Percentiles rank a stretch among this genome's conserved stretches.
phyloP scores from a whole-genome alignment of 2,113 vertebrate species.

The Chionomys nivalis region DNA sequence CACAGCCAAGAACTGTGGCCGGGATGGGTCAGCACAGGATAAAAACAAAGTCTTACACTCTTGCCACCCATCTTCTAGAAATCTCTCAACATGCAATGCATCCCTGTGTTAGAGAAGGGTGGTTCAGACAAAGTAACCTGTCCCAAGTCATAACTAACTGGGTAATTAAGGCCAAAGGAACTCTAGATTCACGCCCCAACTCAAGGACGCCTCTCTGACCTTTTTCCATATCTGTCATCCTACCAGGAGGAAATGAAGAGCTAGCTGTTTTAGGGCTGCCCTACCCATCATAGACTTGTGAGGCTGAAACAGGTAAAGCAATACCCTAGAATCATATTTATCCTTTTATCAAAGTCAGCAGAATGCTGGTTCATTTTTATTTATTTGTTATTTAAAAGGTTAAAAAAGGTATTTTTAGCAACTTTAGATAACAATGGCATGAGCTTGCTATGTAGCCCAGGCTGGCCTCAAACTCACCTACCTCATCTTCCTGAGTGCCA shows the following conservation, averaged over 20 bases:
- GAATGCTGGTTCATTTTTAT: neutral
- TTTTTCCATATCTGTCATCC: neutral
- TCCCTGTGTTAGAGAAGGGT: neutral
- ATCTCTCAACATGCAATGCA: neutral
- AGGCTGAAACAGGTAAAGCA: neutral
- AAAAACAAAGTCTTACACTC: neutral
- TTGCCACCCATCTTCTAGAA: neutral
- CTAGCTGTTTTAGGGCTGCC: neutral
- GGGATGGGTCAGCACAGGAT: neutral
- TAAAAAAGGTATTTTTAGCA: neutral
- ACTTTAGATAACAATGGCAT: neutral
- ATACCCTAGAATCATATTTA: neutral
- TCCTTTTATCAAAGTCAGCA: neutral
- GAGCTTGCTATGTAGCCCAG: neutral
- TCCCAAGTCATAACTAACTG: neutral
- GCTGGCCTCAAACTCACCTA: neutral
- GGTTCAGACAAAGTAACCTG: neutral
- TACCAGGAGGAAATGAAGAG: neutral
- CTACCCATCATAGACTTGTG: neutral
- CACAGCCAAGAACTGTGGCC: neutral
- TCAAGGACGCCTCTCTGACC: neutral
- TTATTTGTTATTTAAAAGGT: neutral
- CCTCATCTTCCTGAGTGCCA: neutral
- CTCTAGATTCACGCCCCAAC: neutral
- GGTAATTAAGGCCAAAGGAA: neutral